These are phyloP conservation scores for Cassiopea andromeda DNA, from an alignment of 30 jellyfish, hydroid and myxozoan genomes.

Conservation along the genomic window DNA sequence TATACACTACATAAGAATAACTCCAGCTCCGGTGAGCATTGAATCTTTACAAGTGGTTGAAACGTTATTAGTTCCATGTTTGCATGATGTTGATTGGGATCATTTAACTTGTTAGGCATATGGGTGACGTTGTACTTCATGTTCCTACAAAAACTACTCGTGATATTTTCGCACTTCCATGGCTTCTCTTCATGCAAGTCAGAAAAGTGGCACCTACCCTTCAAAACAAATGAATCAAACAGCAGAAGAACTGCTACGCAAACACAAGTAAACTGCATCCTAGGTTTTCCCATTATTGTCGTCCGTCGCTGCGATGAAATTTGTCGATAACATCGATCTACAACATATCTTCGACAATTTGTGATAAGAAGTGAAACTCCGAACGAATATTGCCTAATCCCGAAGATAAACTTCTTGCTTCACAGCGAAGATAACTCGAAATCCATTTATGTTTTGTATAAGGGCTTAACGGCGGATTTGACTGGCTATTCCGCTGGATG, in stretches of 20 bases:
- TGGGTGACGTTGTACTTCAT: constrained; percentile 87
- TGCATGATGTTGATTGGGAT: constrained; percentile 70
- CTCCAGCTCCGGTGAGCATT: constrained; percentile 87
- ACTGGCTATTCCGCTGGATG: constrained; percentile 53
- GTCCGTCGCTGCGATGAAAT: constrained; percentile 30
- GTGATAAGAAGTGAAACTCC: constrained; percentile 7
- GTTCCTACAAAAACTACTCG: constrained; percentile 72
- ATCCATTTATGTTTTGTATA: constrained; percentile 84
- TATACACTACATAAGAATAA: constrained; percentile 90
- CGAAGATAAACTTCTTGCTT: constrained; percentile 58
- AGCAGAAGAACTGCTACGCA: constrained; percentile 55
- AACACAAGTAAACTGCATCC: constrained; percentile 52
- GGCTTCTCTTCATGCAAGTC: constrained; percentile 66
- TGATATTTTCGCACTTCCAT: constrained; percentile 90
- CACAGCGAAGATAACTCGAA: constrained; percentile 85
- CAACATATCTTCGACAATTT: constrained; percentile 16
- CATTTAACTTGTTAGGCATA: constrained; percentile 67
- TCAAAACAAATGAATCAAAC: constrained; percentile 71
- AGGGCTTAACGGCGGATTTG: constrained; percentile 83
- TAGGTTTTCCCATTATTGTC: constrained; percentile 51
- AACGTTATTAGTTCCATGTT: constrained; percentile 68
- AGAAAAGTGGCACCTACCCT: constrained; percentile 63
- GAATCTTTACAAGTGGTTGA: constrained; percentile 62
- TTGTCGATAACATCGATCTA: constrained; percentile 26
- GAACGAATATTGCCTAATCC: constrained; percentile 69